A percentile compares a stretch with the other conserved stretches of the same genome.
These are phyloP conservation scores for Mycogona germanica DNA, from an alignment of 2,888 invertebrate genomes.

Conservation along the genomic window DNA sequence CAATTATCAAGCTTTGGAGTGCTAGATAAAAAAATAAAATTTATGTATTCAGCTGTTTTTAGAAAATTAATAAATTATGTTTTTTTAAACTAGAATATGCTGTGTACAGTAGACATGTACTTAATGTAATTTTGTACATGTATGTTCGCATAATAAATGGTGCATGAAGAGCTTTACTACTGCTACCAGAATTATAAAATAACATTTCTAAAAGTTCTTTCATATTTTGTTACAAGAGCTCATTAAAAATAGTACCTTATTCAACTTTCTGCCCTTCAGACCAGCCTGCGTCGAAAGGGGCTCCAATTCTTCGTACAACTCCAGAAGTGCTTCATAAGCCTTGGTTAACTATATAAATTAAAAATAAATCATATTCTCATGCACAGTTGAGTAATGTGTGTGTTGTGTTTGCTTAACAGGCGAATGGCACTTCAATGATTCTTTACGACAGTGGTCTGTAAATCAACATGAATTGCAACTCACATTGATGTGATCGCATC, in stretches of 20 bases:
- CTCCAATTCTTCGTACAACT: conserved; percentile 37
- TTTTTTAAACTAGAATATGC: no score
- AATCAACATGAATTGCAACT: no score
- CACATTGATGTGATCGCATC: no score
- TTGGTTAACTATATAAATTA: conserved; percentile 24
- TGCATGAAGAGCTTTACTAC: no score
- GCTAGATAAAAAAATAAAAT: no score
- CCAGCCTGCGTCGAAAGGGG: conserved; percentile 36
- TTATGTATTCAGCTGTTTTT: no score
- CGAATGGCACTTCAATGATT: background rate
- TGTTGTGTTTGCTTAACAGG: background rate
- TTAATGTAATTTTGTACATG: no score
- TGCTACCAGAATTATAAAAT: background rate
- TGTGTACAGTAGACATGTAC: no score
- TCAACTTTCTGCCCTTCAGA: conserved; percentile 39
- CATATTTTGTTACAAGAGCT: background rate
- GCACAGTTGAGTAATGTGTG: background rate
- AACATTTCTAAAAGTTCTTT: background rate
- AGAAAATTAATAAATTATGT: no score
- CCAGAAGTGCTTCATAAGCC: conserved; percentile 21
- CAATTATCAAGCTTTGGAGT: no score
- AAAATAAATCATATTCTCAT: background rate
- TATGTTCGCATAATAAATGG: background rate
- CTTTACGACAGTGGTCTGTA: background rate
- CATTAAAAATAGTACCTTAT: conserved; percentile 28